Percentiles rank a stretch among this genome's conserved stretches.
phyloP scores from a whole-genome alignment of 2,888 invertebrate genomes.

The Antitype chi region DNA sequence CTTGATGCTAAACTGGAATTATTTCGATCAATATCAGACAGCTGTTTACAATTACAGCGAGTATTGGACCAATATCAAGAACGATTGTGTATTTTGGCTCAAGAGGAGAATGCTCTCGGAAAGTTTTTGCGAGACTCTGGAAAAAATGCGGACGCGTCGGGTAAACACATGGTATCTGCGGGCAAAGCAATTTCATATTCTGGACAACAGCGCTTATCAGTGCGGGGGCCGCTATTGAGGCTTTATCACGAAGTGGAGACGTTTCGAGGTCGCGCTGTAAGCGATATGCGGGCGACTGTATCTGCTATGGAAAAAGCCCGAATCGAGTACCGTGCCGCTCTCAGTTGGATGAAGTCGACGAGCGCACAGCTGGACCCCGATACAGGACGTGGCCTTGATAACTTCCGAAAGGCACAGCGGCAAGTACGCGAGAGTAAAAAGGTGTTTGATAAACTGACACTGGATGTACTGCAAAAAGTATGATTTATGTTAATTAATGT shows the following conservation, averaged over 20 bases:
- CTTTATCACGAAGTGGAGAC: conserved; percentile 99
- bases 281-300: conserved; percentile 97
- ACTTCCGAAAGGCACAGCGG: conserved; percentile 97
- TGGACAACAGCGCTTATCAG: conserved; percentile 97
- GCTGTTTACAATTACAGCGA: conserved; percentile 96
- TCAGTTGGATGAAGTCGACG: conserved; percentile 99
- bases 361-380: conserved; percentile 99
- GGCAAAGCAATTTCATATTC: conserved; percentile 97
- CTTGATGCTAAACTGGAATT: conserved; percentile 98
- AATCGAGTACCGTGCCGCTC: conserved; percentile 98
- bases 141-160: conserved; percentile 96
- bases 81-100: conserved; percentile 96
- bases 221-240: conserved; percentile 96
- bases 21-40: conserved; percentile 97
- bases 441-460: conserved; percentile 97
- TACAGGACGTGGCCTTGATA: conserved; percentile 98
- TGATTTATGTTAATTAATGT: not conserved
- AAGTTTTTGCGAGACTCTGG: conserved; percentile 98
- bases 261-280: conserved; percentile 97
- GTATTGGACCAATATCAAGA: conserved; percentile 98
- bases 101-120: conserved; percentile 98
- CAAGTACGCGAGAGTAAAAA: conserved; percentile 95
- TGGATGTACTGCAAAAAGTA: conserved; percentile 98
- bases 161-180: conserved; percentile 90
- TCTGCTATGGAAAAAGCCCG: conserved; percentile 98